Percentiles rank a stretch among this genome's conserved stretches.
Conservation (phyloP, 1,140 invertebrate species). For the Berghia stephanieae region DNA sequence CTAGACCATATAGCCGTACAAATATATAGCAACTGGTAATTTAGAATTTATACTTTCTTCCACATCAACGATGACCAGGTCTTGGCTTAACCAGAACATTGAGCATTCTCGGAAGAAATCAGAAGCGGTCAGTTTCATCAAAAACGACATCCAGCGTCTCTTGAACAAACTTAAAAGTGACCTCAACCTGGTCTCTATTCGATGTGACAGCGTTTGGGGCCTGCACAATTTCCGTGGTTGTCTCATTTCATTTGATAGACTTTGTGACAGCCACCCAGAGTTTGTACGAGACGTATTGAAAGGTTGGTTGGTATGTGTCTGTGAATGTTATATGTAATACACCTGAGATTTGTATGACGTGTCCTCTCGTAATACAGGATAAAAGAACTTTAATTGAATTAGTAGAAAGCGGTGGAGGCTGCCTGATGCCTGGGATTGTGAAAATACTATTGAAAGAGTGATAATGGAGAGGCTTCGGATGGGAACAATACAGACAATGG, state of each 20-base stretch:
- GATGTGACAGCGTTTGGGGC: conserved; percentile 55
- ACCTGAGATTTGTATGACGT: background rate
- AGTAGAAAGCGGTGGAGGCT: too few relatives aligned
- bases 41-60: background rate
- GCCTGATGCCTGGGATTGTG: too few relatives aligned
- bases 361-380: background rate
- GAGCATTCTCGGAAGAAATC: conserved; percentile 32
- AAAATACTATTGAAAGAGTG: too few relatives aligned
- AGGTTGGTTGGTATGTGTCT: conserved; percentile 34
- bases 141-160: conserved; percentile 44
- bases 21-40: background rate
- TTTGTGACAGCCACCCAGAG: conserved; percentile 42
- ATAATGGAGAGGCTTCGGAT: too few relatives aligned
- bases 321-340: background rate
- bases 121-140: conserved; percentile 29
- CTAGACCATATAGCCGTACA: too few relatives aligned
- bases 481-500: too few relatives aligned
- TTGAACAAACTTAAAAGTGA: conserved; percentile 35
- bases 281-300: conserved; percentile 42
- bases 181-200: conserved; percentile 39
- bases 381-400: too few relatives aligned
- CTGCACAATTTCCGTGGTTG: conserved; percentile 48
- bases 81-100: conserved; percentile 48
- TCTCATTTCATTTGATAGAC: conserved; percentile 44
- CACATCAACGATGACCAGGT: conserved; percentile 28